Base-by-base conservation (phyloP, 2,888 invertebrate species). In the Scotopteryx bipunctaria region DNA sequence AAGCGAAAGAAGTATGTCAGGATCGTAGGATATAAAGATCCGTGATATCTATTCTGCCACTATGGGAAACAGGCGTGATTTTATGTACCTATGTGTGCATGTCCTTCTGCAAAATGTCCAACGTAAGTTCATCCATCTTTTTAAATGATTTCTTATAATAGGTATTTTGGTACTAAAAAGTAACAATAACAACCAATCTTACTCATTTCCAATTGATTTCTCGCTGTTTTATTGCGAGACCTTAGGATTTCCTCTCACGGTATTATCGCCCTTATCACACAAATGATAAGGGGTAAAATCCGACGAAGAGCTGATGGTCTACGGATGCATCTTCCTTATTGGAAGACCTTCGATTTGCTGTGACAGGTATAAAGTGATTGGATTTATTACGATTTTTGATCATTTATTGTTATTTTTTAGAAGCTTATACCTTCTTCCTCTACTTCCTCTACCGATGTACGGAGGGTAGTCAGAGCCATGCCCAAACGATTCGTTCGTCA, bases 261-360 rank as follows among this genome's bases (percentile, higher is more conserved):
- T 9, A 44, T 11, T 43, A 38, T 51, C 21, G 25, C n/a, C 44
- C 25, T 25, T 51, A 54, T 13, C 6, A 0, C 25, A 13, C 0
- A 3, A 9, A 29, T 21, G 16, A 23, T 54, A 51, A 48, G 32
- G 38, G 46, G 11, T 43, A 44, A 40, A 46, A 19, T 43, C 32
- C 37, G 36, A 33, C 21, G 32, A 19, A 38, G 32, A 42, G 53
- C 38, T 25, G 33, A 41, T 44, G 33, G 53, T 50, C 50, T 56
- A 45, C 44, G 49, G 46, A 48, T 25, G 11, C 13, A 15, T 48
- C 55, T 56, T 59, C 59, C 59, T 56, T 36, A 50, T 56, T 44
- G 38, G 43, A 55, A 48, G 38, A 19, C 53, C 53, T 44, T 58
- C 53, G 42, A 21, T 46, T 37, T 49, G n/a, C n/a, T 21, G 25